Percentiles rank a stretch among this genome's conserved stretches.
phyloP scores from a whole-genome alignment of 2,113 vertebrate species.

The Protomyctophum bolini region DNA sequence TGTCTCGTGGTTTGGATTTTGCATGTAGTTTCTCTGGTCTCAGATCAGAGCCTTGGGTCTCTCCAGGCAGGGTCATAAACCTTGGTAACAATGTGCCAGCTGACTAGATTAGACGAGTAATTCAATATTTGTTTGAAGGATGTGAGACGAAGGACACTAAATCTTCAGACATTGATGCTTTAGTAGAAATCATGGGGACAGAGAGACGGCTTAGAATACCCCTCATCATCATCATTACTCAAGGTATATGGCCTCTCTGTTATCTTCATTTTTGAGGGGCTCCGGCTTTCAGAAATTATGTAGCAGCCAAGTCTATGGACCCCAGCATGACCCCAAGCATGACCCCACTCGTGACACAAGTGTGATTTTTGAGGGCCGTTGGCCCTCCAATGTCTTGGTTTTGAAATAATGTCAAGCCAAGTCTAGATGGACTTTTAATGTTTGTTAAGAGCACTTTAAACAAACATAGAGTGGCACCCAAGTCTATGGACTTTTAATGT shows the following conservation, averaged over 20 bases:
- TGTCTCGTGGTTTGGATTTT: conserved; percentile 20
- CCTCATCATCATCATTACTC: conserved; percentile 26
- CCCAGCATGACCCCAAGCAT: too few species aligned
- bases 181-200: conserved; percentile 48
- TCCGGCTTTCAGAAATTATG: neutral
- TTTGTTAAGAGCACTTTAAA: too few species aligned
- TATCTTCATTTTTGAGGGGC: conserved; percentile 34
- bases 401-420: too few species aligned
- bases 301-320: too few species aligned
- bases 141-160: conserved; percentile 18
- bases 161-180: conserved; percentile 36
- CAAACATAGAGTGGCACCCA: too few species aligned
- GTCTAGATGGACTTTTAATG: too few species aligned
- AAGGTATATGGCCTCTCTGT: neutral
- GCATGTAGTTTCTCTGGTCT: neutral
- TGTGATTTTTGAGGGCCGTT: too few species aligned
- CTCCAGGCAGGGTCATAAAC: conserved; percentile 1
- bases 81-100: conserved; percentile 13
- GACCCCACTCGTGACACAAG: too few species aligned
- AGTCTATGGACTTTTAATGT: too few species aligned
- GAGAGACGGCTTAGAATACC: conserved; percentile 41
- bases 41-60: neutral
- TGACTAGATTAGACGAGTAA: conserved; percentile 22
- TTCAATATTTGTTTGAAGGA: conserved; percentile 32
- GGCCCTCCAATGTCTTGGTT: too few species aligned